Percentiles rank a stretch among this genome's conserved stretches.
These are phyloP conservation scores for Julus scanicus DNA, from an alignment of 2,888 invertebrate species.

Conservation along the genomic window DNA sequence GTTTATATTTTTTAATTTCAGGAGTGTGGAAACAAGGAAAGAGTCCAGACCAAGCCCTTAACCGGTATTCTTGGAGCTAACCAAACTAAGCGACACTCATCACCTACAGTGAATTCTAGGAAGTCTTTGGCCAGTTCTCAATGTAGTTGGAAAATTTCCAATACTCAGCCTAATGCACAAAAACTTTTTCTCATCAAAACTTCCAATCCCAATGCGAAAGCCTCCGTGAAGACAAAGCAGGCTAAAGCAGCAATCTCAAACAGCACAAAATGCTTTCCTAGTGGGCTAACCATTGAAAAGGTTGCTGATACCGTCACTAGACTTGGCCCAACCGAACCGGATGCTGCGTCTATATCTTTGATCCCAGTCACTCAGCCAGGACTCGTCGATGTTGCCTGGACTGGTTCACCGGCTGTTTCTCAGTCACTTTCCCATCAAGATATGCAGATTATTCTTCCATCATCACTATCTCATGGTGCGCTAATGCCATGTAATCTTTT, in stretches of 20 bases:
- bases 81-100: not conserved
- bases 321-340: not conserved
- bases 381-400: not conserved
- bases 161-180: not conserved
- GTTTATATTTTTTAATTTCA: not conserved
- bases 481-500: not conserved
- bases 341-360: conserved; percentile 21
- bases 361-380: not conserved
- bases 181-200: not conserved
- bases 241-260: conserved; percentile 57
- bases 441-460: not conserved
- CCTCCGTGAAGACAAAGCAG: not conserved
- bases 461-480: not conserved
- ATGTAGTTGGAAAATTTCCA: not conserved
- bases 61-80: not conserved
- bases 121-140: not conserved
- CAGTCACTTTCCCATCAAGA: not conserved
- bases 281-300: conserved; percentile 15
- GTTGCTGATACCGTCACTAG: not conserved
- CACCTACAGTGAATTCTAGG: not conserved
- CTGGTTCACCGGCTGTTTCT: not conserved
- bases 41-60: not conserved
- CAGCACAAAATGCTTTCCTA: not conserved
- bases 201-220: not conserved
- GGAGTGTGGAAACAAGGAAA: not conserved